Evolutionary conservation across 1,140 invertebrate species (phyloP), one percentile per base, ranked within the genome.

Genomic region (Centruroides sculpturatus): DNA sequence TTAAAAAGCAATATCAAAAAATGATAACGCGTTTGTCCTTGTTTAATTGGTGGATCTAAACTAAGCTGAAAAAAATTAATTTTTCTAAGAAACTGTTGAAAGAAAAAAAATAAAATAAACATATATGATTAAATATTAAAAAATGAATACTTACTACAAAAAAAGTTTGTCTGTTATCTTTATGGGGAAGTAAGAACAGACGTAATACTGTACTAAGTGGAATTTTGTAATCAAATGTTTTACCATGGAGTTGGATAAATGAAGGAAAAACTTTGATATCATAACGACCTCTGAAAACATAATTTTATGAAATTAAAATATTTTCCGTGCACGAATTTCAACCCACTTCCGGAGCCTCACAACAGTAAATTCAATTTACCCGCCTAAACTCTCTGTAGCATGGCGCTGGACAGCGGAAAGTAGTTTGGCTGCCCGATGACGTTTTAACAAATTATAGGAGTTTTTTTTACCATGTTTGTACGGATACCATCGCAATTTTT

Each of bases 221-320:
- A 67, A 99, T 98, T 77, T 99, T 99, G 77, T 99, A 99, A 78
- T 99, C 96, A 74, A 98, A 99, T 1, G 97, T 98, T 82, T 99
- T 99, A 76, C 97, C 97, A 72, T 99, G 97, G 57, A 99, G 83
- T 78, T 99, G 95, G 70, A 99, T 89, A 75, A 98, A 99, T 3
- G 90, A 85, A 60, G 89, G 87, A 71, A 96, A 99, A 52, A 99
- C 85, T 79, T 99, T 99, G 74, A 99, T 95, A 72, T 99, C 97
- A 73, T 99, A 99, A 64, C 97, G 92, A 83, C 97, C 97, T 79
- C 91, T 92, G 76, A 49, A 78, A 81, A 76, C 69, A 23, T 23
- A 23, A 23, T 23, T 23, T 23, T 23, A 65, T 67, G 70, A 64
- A 70, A 23, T 23, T 23, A 23, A 23, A 69, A 60, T 57, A 62